Evolutionary conservation across 2,888 invertebrate genomes (phyloP).

Genomic region (Agrilus cyanescens): DNA sequence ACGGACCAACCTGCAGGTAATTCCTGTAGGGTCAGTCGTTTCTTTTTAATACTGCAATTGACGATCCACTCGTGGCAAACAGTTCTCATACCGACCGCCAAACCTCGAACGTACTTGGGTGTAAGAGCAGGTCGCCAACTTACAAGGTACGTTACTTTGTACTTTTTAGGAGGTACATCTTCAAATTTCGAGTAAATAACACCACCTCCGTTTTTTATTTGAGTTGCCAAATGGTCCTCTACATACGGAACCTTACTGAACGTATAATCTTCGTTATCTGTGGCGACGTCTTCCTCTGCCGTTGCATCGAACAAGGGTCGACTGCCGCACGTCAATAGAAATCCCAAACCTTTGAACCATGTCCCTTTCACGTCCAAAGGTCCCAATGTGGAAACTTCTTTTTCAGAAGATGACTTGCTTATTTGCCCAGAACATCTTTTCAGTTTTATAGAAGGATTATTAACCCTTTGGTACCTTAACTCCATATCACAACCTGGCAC

Average conservation of each 20-base stretch:
- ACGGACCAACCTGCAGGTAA: conserved; percentile 53
- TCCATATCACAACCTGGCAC: conserved; percentile 41
- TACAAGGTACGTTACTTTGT: conserved; percentile 45
- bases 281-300: conserved; percentile 34
- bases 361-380: conserved; percentile 40
- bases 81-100: conserved; percentile 52
- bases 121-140: conserved; percentile 62
- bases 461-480: conserved; percentile 8
- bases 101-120: conserved; percentile 59
- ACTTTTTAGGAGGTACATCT: conserved; percentile 39
- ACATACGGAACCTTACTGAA: conserved; percentile 40
- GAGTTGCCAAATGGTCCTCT: conserved; percentile 45
- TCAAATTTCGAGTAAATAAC: conserved; percentile 41
- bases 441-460: conserved; percentile 22
- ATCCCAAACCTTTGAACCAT: conserved; percentile 43
- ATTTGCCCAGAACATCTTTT: conserved; percentile 43
- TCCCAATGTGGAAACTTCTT: conserved; percentile 41
- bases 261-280: conserved; percentile 43
- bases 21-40: conserved; percentile 35
- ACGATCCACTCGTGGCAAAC: conserved; percentile 63
- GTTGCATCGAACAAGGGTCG: conserved; percentile 19
- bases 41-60: conserved; percentile 41
- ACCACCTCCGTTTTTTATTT: conserved; percentile 52
- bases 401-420: conserved; percentile 38
- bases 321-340: conserved; percentile 46